Conservation (phyloP, 2,113 vertebrate genomes). For the Mus pahari region DNA sequence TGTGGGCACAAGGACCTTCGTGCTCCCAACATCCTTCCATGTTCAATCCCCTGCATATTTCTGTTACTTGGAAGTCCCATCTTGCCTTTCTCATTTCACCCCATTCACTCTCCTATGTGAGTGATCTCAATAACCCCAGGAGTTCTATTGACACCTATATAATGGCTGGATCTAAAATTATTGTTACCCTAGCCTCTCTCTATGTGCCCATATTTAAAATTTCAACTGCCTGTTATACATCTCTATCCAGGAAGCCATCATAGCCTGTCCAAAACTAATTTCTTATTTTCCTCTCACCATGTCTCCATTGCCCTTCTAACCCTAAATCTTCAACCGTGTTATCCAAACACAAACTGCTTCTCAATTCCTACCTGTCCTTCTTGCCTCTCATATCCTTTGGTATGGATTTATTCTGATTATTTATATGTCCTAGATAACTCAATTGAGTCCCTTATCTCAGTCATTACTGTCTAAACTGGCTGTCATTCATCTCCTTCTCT, state of each 20-base stretch:
- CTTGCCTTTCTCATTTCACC: not conserved
- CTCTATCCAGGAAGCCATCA: not conserved
- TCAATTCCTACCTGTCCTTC: not conserved
- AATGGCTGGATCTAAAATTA: constrained; percentile 23
- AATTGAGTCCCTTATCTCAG: constrained; percentile 21
- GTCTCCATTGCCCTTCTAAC: not conserved
- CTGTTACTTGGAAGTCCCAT: not conserved
- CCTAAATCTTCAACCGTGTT: constrained; percentile 3
- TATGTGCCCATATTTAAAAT: constrained; percentile 8
- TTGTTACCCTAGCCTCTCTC: not conserved
- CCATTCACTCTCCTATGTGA: not conserved
- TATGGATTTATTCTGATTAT: not conserved
- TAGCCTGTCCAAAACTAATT: not conserved
- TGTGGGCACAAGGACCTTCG: not conserved
- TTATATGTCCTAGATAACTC: not conserved
- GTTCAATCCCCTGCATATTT: not conserved
- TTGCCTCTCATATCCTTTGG: not conserved
- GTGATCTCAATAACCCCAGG: not conserved
- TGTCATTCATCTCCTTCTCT: not conserved
- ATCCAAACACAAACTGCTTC: not conserved
- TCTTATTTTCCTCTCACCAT: not conserved
- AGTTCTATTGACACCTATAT: not conserved
- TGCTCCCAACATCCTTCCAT: not conserved
- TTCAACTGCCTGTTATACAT: not conserved
- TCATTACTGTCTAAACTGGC: not conserved